Conservation (phyloP, 2,888 invertebrate genomes). For the Aproaerema taeniolella region DNA sequence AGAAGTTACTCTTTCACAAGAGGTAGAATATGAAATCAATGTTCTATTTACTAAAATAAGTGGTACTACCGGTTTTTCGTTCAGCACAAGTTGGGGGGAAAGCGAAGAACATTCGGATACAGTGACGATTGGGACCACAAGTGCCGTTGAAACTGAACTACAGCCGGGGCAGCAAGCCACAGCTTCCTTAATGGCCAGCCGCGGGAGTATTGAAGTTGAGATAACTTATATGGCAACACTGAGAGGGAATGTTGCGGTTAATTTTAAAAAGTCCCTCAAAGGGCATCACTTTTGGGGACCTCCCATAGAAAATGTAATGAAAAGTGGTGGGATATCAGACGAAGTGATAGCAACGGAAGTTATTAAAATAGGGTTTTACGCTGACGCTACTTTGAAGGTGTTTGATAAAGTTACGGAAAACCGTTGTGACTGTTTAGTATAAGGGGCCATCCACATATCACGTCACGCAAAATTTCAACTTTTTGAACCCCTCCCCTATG, state of each 20-base stretch:
- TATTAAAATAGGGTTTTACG: constrained; percentile 44
- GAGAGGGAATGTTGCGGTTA: constrained; percentile 50
- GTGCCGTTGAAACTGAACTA: constrained; percentile 48
- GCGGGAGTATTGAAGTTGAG: constrained; percentile 46
- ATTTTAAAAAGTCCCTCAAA: constrained; percentile 36
- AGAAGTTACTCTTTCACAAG: constrained; percentile 42
- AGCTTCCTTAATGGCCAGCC: constrained; percentile 46
- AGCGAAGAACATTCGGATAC: constrained; percentile 48
- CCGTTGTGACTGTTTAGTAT: too few species aligned
- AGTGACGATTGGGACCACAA: constrained; percentile 43
- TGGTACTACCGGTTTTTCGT: constrained; percentile 44
- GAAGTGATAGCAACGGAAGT: constrained; percentile 35
- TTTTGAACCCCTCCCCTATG: too few species aligned
- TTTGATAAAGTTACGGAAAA: constrained; percentile 42
- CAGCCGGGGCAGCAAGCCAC: constrained; percentile 46
- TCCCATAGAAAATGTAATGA: constrained; percentile 38
- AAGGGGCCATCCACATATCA: too few species aligned
- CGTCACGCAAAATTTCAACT: too few species aligned
- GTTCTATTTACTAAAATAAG: constrained; percentile 41
- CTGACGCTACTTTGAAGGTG: constrained; percentile 47
- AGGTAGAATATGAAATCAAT: constrained; percentile 49
- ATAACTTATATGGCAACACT: constrained; percentile 39
- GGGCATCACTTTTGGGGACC: constrained; percentile 58
- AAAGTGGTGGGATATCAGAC: constrained; percentile 34
- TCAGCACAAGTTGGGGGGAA: constrained; percentile 44